These are phyloP conservation scores for Cantharis lateralis DNA, from an alignment of 2,888 invertebrate species.

Conservation along the genomic window DNA sequence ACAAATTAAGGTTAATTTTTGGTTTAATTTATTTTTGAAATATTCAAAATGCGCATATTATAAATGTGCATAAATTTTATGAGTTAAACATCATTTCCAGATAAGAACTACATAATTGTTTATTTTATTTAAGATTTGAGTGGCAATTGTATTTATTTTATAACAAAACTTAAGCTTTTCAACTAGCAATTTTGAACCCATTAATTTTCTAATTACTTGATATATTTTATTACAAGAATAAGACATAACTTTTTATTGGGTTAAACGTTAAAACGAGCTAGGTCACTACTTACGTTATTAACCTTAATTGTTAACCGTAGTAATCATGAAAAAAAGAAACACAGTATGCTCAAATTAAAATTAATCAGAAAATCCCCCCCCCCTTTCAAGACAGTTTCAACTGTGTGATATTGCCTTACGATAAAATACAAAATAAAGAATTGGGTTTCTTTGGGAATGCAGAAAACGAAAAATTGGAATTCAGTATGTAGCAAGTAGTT, in stretches of 20 bases:
- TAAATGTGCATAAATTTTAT: background rate
- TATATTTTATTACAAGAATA: background rate
- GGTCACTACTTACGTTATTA: background rate
- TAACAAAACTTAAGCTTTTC: background rate
- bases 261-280: conserved; percentile 3
- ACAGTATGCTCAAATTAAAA: background rate
- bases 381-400: background rate
- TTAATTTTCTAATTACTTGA: background rate
- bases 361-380: background rate
- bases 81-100: background rate
- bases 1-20: background rate
- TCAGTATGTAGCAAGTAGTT: background rate
- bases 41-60: background rate
- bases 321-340: background rate
- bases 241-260: background rate
- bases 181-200: background rate
- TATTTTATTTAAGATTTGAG: background rate
- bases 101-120: background rate
- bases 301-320: background rate
- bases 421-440: background rate
- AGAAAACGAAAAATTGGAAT: background rate
- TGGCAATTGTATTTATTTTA: background rate
- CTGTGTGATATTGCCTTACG: background rate
- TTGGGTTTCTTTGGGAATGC: background rate
- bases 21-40: background rate